Base-by-base conservation (phyloP, 1,140 invertebrate genomes). In the Eciton burchellii region DNA sequence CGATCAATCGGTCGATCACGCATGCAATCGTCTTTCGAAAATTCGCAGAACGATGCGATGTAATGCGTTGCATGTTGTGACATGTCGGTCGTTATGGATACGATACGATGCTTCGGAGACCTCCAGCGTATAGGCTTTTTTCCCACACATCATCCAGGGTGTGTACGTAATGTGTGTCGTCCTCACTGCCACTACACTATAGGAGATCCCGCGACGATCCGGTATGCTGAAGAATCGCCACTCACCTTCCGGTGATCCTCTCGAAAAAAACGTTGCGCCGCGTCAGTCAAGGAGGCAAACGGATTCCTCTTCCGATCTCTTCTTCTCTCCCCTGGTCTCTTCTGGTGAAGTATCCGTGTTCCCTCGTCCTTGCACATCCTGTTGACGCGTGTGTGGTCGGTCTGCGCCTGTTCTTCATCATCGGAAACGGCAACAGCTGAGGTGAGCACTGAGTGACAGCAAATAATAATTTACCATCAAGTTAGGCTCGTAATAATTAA, bases 11-110 rank as follows among this genome's bases (percentile, higher is more conserved):
- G 41, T 77, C 52, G n/a, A 88, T 88, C 88, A 88, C 77, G 82
- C 62, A 49, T 72, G 74, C 66, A 72, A 72, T 72, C 57, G 19
- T 16, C 21, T 35, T 35, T 6, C 35, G 35, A 57, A 82, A 56
- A 71, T 35, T 86, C 47, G 35, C 66, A 19, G n/a, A 26, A 35
- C 21, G 57, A 81, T 74, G 62, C 41, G 68, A 81, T 79, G 71
- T 45, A n/a, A 81, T 74, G 62, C 41, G 68, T 74, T 79, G 74
- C 60, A 45, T 91, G 90, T 91, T 91, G 89, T 91, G 89, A 72
- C 84, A 84, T 12, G 29, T 81, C 47, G 82, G 90, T 91, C 81
- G 90, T 91, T 91, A 91, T 90, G 89, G 90, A 89, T 86, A 91
- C 90, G 77, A 79, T 56, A 56, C 71, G 63, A 62, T 45, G 56